Conservation (phyloP, 2,888 invertebrate species). For the Danaus chrysippus region DNA sequence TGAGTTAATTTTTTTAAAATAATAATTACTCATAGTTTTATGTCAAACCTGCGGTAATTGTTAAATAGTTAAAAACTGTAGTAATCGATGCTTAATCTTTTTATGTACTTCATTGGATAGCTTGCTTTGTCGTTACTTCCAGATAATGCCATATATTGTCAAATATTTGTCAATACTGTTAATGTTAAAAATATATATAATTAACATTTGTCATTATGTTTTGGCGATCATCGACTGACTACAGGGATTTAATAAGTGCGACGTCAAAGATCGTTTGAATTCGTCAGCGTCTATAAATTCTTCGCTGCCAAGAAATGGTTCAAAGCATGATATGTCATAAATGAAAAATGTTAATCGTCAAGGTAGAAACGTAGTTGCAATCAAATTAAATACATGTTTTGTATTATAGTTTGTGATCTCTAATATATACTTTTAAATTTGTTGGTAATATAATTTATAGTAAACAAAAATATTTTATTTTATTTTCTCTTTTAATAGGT, state of each 20-base stretch:
- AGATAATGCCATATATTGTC: conserved; percentile 6
- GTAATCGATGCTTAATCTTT: not conserved
- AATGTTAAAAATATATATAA: conserved; percentile 5
- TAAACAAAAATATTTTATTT: conserved; percentile 24
- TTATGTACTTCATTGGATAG: not conserved
- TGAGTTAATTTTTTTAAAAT: too few species aligned
- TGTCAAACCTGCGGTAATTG: too few species aligned
- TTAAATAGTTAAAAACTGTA: not conserved
- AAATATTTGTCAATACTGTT: conserved; percentile 8
- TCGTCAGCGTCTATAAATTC: too few species aligned
- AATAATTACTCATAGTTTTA: too few species aligned
- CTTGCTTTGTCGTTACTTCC: not conserved
- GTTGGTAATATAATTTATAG: conserved; percentile 46
- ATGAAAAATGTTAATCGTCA: conserved; percentile 10
- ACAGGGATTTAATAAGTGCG: conserved; percentile 4
- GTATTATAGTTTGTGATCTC: conserved; percentile 59
- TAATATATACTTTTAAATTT: conserved; percentile 44
- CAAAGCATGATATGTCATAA: too few species aligned
- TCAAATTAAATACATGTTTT: conserved; percentile 24
- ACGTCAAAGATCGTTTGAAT: not conserved
- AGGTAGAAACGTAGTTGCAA: conserved; percentile 20
- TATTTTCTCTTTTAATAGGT: conserved; percentile 7
- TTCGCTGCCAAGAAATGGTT: too few species aligned
- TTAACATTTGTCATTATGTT: not conserved
- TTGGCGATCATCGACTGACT: conserved; percentile 2